Evolutionary conservation across 2,888 invertebrate species (phyloP), one percentile per base, ranked within the genome.

Genomic region (Uloborus plumipes): DNA sequence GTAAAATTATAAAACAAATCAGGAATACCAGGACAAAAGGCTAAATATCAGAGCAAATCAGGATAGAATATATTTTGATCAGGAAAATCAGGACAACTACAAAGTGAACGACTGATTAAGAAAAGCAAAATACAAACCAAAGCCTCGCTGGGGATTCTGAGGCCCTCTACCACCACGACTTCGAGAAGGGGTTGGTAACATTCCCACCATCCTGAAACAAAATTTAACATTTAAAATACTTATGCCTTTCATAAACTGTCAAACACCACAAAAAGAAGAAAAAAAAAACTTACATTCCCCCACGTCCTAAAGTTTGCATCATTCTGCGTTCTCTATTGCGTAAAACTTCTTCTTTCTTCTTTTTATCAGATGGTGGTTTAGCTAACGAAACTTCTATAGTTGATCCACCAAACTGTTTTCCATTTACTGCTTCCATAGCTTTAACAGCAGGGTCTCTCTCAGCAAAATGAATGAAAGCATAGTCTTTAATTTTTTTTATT

Each of bases 401-500:
- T 85, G 96, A 94, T 26, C 90, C 90, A 87, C 95, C 94, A 90
- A 86, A 59, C 49, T 85, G 85, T 18, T 84, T 83, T 1, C 85
- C 89, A 87, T 89, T 89, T 15, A 89, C 85, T 47, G 87, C 88
- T 15, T 89, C 87, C 89, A 90, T 89, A 87, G 95, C 96, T 91
- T 94, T 94, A 61, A 98, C 93, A 87, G 99, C 98, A 90, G 95
- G 93, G 88, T 98, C 98, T 89, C 99, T 93, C 89, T 99, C 98
- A 90, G 98, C 97, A 91, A 98, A 99, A 91, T 99, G 99, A 88
- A 99, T 95, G 91, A 99, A 99, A 85, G 98, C 99, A 91, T 99
- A 99, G 91, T 99, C 99, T 91, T 99, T 98, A 88, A 99, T 98
- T 91, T 98, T 99, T 92, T 99, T 99, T 85, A 99, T 98, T 87